phyloP scores from a whole-genome alignment of 2,888 invertebrate species.

The Sesamia inferens region DNA sequence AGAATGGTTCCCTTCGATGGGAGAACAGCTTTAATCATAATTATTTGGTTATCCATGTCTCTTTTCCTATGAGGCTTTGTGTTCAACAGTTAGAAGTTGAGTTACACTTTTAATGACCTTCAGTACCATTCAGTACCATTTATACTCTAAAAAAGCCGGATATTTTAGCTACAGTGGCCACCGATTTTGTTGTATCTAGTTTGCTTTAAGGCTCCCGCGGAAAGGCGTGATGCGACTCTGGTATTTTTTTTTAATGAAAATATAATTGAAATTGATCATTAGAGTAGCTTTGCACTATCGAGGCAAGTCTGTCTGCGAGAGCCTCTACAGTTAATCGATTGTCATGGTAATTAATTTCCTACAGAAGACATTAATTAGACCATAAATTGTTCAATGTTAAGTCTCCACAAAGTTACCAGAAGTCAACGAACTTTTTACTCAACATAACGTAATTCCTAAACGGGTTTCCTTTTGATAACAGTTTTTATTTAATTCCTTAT shows the following conservation, averaged over 20 bases:
- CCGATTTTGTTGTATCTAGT: neutral
- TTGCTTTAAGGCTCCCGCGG: neutral
- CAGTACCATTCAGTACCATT: neutral
- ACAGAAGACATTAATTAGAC: neutral
- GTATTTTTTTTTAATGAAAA: neutral
- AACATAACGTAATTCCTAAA: conserved; percentile 52
- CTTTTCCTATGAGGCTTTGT: neutral
- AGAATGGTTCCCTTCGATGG: neutral
- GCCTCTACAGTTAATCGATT: conserved; percentile 17
- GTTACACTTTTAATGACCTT: neutral
- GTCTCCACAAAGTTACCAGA: conserved; percentile 20
- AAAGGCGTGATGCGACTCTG: neutral
- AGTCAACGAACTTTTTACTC: conserved; percentile 52
- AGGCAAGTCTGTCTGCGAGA: neutral
- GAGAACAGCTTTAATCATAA: neutral
- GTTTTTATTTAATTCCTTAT: conserved; percentile 37
- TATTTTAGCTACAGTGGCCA: neutral
- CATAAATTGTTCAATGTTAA: neutral
- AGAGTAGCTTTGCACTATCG: neutral
- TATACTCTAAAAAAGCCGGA: conserved; percentile 11
- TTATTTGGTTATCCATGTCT: neutral
- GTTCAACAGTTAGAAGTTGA: neutral
- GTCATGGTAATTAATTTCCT: conserved; percentile 18
- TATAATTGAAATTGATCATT: neutral
- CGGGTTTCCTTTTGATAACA: conserved; percentile 47